A percentile compares a stretch with the other conserved stretches of the same genome.
Evolutionary conservation across 2,113 vertebrate genomes (phyloP).

Genomic region (Corythornis vintsioides): DNA sequence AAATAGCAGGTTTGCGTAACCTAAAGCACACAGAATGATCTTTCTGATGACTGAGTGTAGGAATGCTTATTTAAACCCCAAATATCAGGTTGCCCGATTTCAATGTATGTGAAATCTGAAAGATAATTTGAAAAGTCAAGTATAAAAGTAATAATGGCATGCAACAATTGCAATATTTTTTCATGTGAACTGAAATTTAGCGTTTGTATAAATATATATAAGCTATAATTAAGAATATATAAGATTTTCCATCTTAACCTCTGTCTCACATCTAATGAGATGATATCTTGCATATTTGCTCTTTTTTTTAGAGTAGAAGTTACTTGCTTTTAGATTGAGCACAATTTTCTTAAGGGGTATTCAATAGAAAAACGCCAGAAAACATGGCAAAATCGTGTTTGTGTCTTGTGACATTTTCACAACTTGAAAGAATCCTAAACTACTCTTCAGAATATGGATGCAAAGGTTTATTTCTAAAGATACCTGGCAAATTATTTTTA

Average conservation of each 20-base stretch:
- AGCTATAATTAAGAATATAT: not conserved
- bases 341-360: not conserved
- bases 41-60: not conserved
- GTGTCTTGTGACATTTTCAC: not conserved
- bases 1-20: not conserved
- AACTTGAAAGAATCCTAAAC: not conserved
- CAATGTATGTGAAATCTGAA: not conserved
- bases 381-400: not conserved
- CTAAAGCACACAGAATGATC: not conserved
- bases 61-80: not conserved
- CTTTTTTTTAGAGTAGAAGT: not conserved
- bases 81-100: not conserved
- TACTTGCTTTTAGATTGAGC: not conserved
- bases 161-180: not conserved
- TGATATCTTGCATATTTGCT: not conserved
- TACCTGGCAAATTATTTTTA: not conserved
- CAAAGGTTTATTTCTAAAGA: not conserved
- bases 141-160: not conserved
- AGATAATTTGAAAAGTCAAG: not conserved
- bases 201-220: not conserved
- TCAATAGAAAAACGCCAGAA: not conserved
- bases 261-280: not conserved
- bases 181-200: not conserved
- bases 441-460: not conserved
- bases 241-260: not conserved